Evolutionary conservation across 1,140 invertebrate species (phyloP), one percentile per base, ranked within the genome.

Genomic region (Aphelenchoides avenae): DNA sequence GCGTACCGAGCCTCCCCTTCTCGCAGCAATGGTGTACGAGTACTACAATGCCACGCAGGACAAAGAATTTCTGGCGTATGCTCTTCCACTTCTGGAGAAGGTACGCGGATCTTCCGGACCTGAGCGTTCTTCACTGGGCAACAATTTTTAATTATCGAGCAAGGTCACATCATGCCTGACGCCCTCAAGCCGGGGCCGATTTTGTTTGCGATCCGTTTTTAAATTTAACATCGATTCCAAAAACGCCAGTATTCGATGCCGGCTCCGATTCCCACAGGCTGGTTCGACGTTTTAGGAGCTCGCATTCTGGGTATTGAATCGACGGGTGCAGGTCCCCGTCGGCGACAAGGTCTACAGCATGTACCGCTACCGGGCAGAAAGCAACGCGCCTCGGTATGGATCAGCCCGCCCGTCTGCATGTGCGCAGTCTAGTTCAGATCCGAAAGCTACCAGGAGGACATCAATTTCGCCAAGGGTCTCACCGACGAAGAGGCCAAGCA

Each of bases 11-110:
- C 89, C 89, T 0, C 89, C 89, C 0, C 81, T 91, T 33, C 78
- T 92, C 6, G 85, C 79, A 85, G 0, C 85, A 0, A 93, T 92
- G 89, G 84, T 91, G 1, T 84, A 90, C 59, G 80, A 85, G n/a
- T 90, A 91, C 70, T 79, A 87, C 27, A 83, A 87, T 34, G 63
- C 57, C 29, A 88, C 86, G 0, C 80, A 84, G 0, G 88, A 95
- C 73, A 70, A 80, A 4, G 75, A 83, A 0, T 91, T 89, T 79
- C 73, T 82, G 1, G 51, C 27, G 3, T 46, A 63, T n/a, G 56
- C 57, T 54, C 31, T 76, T 7, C 66, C 70, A 7, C 49, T 47
- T n/a, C 42, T 74, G 4, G 72, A 75, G 39, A 76, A 73, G 83
- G 90, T 3, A 83, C n/a, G n/a, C n/a, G n/a, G n/a, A n/a, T n/a